phyloP scores from a whole-genome alignment of 1,140 invertebrate genomes.

The Ceratitis capitata region DNA sequence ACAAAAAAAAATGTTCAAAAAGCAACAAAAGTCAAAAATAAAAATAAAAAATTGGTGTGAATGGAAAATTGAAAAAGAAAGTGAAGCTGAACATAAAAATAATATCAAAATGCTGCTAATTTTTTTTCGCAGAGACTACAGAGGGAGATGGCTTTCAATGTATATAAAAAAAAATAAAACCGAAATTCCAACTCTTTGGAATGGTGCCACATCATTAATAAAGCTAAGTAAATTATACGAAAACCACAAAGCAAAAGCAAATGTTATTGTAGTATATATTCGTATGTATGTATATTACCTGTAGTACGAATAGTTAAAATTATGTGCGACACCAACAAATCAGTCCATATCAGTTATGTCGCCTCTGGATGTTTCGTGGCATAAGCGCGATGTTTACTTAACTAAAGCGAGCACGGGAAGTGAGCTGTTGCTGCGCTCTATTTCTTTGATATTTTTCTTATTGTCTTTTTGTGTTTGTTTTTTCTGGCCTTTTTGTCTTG shows the following conservation, averaged over 20 bases:
- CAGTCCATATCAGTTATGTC: constrained; percentile 1
- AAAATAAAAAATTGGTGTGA: no score
- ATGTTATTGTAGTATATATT: neutral
- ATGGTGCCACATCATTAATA: no score
- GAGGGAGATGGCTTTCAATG: neutral
- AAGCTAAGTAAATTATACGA: constrained; percentile 4
- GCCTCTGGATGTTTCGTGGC: neutral
- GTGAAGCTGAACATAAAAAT: neutral
- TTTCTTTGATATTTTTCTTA: neutral
- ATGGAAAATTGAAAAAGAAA: neutral
- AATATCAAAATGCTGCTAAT: no score
- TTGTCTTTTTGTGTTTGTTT: neutral
- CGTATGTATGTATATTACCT: neutral
- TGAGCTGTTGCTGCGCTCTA: neutral
- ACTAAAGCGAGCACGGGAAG: neutral
- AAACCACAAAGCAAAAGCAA: neutral
- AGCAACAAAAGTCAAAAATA: no score
- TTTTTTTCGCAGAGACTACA: neutral
- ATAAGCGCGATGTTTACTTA: constrained; percentile 25
- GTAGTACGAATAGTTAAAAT: neutral
- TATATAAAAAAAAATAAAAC: neutral
- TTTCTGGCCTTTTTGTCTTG: neutral
- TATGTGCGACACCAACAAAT: neutral
- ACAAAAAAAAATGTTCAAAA: neutral
- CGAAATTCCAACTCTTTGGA: no score